Evolutionary conservation across 2,888 invertebrate genomes (phyloP).

Genomic region (Stegana nigrithorax): DNA sequence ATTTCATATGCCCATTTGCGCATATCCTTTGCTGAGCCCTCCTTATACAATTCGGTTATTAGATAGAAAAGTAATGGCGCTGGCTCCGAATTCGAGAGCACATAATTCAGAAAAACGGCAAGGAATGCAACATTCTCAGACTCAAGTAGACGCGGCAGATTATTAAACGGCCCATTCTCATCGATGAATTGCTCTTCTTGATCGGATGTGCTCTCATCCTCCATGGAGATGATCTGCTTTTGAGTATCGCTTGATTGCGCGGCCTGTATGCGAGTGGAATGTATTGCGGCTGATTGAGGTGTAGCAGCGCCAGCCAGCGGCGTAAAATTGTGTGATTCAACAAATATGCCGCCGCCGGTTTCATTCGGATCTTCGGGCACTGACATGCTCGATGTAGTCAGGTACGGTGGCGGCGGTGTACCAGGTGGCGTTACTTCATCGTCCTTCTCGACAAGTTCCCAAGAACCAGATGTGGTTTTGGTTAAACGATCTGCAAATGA

Average conservation of each 20-base stretch:
- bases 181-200: constrained; percentile 83
- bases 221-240: constrained; percentile 92
- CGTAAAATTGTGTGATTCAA: constrained; percentile 59
- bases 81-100: constrained; percentile 86
- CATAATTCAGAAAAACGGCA: constrained; percentile 94
- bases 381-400: constrained; percentile 59
- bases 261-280: constrained; percentile 63
- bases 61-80: constrained; percentile 79
- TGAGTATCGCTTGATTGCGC: constrained; percentile 70
- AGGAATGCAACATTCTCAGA: constrained; percentile 84
- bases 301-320: constrained; percentile 48
- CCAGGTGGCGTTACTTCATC: constrained; percentile 79
- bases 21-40: constrained; percentile 88
- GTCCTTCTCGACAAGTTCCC: constrained; percentile 68
- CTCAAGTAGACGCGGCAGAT: constrained; percentile 82
- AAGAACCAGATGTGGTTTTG: constrained; percentile 67
- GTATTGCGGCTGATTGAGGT: constrained; percentile 43
- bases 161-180: constrained; percentile 90
- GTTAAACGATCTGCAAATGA: constrained; percentile 45
- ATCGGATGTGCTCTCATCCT: constrained; percentile 92
- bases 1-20: constrained; percentile 99
- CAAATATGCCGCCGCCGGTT: constrained; percentile 47
- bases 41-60: constrained; percentile 90
- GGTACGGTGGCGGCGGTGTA: constrained; percentile 89
- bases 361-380: constrained; percentile 52